Percentiles rank a stretch among this genome's conserved stretches.
phyloP scores from a whole-genome alignment of 2,888 invertebrate genomes.

The Sphaerophoria taeniata region DNA sequence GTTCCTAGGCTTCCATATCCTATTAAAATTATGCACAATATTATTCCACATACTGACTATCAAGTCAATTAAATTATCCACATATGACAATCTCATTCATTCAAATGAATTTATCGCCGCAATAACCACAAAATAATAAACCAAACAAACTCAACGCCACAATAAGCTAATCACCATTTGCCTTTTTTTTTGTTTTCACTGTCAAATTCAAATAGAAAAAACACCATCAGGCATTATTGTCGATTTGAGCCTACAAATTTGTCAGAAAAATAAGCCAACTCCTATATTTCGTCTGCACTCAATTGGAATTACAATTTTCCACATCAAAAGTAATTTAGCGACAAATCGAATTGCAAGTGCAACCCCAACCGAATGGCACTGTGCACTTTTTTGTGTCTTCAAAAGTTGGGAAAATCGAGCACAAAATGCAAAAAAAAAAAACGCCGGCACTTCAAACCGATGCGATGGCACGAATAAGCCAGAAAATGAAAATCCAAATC shows the following conservation, averaged over 20 bases:
- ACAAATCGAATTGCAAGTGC: constrained; percentile 47
- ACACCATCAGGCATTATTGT: background rate
- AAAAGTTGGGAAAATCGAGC: constrained; percentile 1
- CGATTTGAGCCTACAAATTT: background rate
- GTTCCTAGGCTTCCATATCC: constrained; percentile 68
- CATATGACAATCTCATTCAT: constrained; percentile 66
- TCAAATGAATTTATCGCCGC: constrained; percentile 60
- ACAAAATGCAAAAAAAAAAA: constrained; percentile 29
- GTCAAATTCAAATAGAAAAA: background rate
- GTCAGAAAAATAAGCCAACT: constrained; percentile 27
- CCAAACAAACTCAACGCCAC: constrained; percentile 19
- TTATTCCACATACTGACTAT: constrained; percentile 73
- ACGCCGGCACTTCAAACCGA: constrained; percentile 42
- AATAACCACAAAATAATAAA: constrained; percentile 36
- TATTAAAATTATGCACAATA: constrained; percentile 72
- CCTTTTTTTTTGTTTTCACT: constrained; percentile 29
- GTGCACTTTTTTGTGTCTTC: constrained; percentile 29
- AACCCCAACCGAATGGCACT: background rate
- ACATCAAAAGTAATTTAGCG: constrained; percentile 39
- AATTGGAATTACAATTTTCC: constrained; percentile 62
- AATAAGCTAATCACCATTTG: constrained; percentile 44
- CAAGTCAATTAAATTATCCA: constrained; percentile 59
- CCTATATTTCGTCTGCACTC: constrained; percentile 49
- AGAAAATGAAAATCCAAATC: constrained; percentile 21
- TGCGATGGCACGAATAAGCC: constrained; percentile 4